phyloP scores from a whole-genome alignment of 92 coral and sea anemone species.

The Heliopora coerulea region DNA sequence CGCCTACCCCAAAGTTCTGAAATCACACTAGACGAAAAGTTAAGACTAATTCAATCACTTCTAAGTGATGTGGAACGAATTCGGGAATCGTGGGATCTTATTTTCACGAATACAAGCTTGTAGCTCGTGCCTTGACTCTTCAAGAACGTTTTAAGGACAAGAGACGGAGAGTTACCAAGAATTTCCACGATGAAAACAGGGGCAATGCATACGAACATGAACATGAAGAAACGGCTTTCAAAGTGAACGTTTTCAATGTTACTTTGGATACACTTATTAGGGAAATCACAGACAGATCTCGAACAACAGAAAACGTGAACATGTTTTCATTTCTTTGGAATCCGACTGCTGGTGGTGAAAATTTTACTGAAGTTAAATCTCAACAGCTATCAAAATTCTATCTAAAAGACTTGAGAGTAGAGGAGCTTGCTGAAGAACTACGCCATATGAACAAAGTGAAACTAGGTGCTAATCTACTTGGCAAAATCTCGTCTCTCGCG shows the following conservation, averaged over 20 bases:
- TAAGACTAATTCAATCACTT: slow-evolving; percentile 8
- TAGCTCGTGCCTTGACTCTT: too few relatives aligned
- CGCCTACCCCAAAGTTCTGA: slow-evolving; percentile 15
- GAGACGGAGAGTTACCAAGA: too few relatives aligned
- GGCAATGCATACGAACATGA: neutral
- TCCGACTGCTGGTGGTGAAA: neutral
- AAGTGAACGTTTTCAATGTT: too few relatives aligned
- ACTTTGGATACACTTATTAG: too few relatives aligned
- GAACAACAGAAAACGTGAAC: slow-evolving; percentile 2
- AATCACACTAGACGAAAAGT: slow-evolving; percentile 10
- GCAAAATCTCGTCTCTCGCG: neutral
- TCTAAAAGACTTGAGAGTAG: neutral
- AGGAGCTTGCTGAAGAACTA: neutral
- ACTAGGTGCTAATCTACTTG: neutral
- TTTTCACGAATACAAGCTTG: too few relatives aligned
- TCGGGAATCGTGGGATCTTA: slow-evolving; percentile 9
- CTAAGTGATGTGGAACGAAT: slow-evolving; percentile 9
- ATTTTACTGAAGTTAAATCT: neutral
- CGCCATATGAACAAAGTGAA: neutral
- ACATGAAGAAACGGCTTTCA: neutral
- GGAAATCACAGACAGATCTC: neutral
- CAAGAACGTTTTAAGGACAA: too few relatives aligned
- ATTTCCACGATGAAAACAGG: too few relatives aligned
- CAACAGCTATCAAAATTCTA: neutral
- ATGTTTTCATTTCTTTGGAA: neutral